Evolutionary conservation across 2,888 invertebrate genomes (phyloP), one percentile per base, ranked within the genome.

Genomic region (Clanis bilineata): DNA sequence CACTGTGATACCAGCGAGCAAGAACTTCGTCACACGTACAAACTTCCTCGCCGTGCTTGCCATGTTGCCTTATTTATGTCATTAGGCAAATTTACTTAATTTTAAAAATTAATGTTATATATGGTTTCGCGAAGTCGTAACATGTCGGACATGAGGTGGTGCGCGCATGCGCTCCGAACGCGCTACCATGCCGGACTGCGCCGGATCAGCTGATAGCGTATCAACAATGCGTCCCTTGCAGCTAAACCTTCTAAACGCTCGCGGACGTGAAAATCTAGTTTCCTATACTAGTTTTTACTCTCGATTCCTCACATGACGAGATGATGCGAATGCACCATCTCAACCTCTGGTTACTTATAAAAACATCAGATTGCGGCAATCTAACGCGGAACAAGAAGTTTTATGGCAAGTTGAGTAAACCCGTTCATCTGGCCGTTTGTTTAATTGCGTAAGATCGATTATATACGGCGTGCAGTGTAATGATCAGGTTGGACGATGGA

Each of bases 151-250:
- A n/a, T 45, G 25, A 32, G 7, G 51, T 70, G 73, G 82, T 67
- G 76, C 82, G 82, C 85, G 90, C 89, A 88, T 86, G 88, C 89
- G 88, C 81, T 80, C 85, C 67, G 82, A 74, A 74, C 90, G 91
- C 87, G 83, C 76, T 82, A 82, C 87, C 87, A 88, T 88, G 80
- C 84, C 88, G 84, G 82, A 91, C 92, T 91, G 91, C 85, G 85
- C 79, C 72, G 82, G 77, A 86, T 80, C 90, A 90, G 90, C 91
- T 91, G 92, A 90, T 89, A 90, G 81, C 79, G 74, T 91, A 91
- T 91, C 91, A 90, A 88, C 90, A 88, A 88, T 83, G 81, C 86
- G 75, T 80, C 82, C 79, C 85, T 83, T 75, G 74, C 79, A 76
- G 76, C 85, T 86, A 90, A 89, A 89, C 87, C 80, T 80, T 88